Base-by-base conservation (phyloP, 2,113 vertebrate genomes). In the Sorex araneus region DNA sequence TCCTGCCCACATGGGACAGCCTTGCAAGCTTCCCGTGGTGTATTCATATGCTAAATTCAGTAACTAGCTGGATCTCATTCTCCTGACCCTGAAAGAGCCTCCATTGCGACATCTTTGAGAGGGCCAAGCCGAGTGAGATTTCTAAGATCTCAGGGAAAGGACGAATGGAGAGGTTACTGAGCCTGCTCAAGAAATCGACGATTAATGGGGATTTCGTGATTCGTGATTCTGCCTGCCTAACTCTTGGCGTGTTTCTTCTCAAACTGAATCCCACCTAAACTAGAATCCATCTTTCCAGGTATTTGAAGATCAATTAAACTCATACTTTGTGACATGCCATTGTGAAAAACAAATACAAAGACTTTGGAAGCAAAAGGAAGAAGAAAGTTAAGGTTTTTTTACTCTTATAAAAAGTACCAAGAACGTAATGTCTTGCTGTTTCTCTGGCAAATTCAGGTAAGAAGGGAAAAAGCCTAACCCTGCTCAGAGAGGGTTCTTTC, bases 341-440 rank as follows among this genome's bases (percentile, higher is more conserved):
- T 43, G 47, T 28, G 16, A 40, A 90, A 94, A 94, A 90, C 84
- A 93, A 90, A 91, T 70, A 83, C 57, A 90, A 95, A n/a, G 63
- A 71, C 28, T 83, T 60, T 77, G 34, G 19, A 78, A 90, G 77
- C n/a, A 69, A 84, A 91, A 78, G 77, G 10, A 94, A 89, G 73
- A 84, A 87, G 73, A 84, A 91, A 90, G 28, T 47, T 6, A 23
- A 77, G 23, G n/a, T n/a, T n/a, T 25, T 50, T 84, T 77, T 69
- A n/a, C 34, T 94, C 32, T 81, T 89, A 47, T 80, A 81, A 82
- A 67, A 80, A 6, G 3, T 79, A 34, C 75, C 23, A 88, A 88
- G 54, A 90, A 85, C 75, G 90, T 64, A 88, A 85, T 83, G 36
- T 90, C 82, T 84, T 47, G 64, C 30, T 1, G 40, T 84, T 69